Base-by-base conservation (phyloP, 2,888 invertebrate species). In the Clunio marinus region DNA sequence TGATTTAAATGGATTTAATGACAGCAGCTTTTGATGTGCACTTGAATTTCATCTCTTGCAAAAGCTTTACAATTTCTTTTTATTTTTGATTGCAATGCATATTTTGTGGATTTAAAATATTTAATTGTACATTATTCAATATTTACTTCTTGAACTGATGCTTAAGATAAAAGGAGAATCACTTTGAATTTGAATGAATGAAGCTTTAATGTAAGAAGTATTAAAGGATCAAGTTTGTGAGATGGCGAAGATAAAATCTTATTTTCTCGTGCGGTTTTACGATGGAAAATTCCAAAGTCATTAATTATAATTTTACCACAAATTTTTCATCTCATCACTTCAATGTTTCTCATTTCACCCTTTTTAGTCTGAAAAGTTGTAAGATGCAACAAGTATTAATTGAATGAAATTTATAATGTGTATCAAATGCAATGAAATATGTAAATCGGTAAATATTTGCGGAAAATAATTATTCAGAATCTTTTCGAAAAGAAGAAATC, bases 281-380 rank as follows among this genome's bases (percentile, higher is more conserved):
- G 45, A 59, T 37, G 37, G 25, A 22, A 37, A 60, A 35, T 35
- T 60, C 24, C 13, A 63, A 63, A 63, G 63, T 63, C 63, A 63
- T 63, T 63, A 63, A 63, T 63, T 63, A 63, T 63, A 63, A 63
- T 63, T 63, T 63, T 63, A 45, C 63, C 63, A 28, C 63, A 63
- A 63, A 63, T 63, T 63, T 63, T 63, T 63, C 63, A 63, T 27
- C 45, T 63, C 63, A 63, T 63, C 63, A 59, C 59, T 22, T 32
- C 32, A 32, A 32, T 7, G 32, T n/a, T 10, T 32, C 32, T 32
- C 32, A 4, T 10, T 10, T 4, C 32, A 51, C 51, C 22, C 51
- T 17, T 20, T 22, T 51, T 2, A 17, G 51, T 20, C n/a, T 17
- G 51, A 51, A 51, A 51, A n/a, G 15, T 45, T 32, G 7, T 10